phyloP scores from a whole-genome alignment of 2,888 invertebrate species.

The Notodonta ziczac region DNA sequence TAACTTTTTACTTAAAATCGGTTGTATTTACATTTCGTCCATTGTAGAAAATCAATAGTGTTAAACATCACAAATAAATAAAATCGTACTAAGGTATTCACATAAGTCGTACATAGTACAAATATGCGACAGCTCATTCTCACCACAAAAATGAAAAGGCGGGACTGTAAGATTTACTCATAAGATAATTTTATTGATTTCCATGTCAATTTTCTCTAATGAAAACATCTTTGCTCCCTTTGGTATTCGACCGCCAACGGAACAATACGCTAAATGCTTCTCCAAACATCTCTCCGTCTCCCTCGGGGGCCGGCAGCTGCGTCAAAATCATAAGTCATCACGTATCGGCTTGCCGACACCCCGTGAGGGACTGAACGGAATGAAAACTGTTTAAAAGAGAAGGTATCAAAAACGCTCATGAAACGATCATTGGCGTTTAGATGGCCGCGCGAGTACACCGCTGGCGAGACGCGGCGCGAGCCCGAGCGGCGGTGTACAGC shows the following conservation, averaged over 20 bases:
- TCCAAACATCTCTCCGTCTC: conserved; percentile 48
- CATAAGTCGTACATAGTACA: conserved; percentile 78
- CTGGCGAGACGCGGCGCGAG: conserved; percentile 37
- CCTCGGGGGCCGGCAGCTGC: conserved; percentile 38
- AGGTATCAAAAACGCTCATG: conserved; percentile 62
- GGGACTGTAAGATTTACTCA: conserved; percentile 73
- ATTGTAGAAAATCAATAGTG: conserved; percentile 83
- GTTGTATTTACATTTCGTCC: conserved; percentile 85
- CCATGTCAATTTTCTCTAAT: conserved; percentile 66
- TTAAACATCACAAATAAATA: conserved; percentile 85
- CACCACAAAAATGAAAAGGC: conserved; percentile 78
- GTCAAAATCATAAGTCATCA: conserved; percentile 25
- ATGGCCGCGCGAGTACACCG: conserved; percentile 55
- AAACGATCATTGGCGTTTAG: conserved; percentile 48
- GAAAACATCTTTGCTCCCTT: conserved; percentile 66
- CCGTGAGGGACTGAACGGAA: conserved; percentile 60
- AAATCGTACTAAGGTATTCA: conserved; percentile 83
- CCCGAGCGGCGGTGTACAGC: conserved; percentile 61
- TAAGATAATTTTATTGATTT: conserved; percentile 70
- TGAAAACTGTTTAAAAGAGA: conserved; percentile 64
- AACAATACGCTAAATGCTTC: conserved; percentile 70
- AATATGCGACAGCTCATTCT: conserved; percentile 77
- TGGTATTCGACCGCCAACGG: conserved; percentile 67
- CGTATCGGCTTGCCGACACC: conserved; percentile 46
- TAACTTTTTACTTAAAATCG: conserved; percentile 84